phyloP scores from a whole-genome alignment of 2,113 vertebrate genomes.

The Thamnaconus septentrionalis region DNA sequence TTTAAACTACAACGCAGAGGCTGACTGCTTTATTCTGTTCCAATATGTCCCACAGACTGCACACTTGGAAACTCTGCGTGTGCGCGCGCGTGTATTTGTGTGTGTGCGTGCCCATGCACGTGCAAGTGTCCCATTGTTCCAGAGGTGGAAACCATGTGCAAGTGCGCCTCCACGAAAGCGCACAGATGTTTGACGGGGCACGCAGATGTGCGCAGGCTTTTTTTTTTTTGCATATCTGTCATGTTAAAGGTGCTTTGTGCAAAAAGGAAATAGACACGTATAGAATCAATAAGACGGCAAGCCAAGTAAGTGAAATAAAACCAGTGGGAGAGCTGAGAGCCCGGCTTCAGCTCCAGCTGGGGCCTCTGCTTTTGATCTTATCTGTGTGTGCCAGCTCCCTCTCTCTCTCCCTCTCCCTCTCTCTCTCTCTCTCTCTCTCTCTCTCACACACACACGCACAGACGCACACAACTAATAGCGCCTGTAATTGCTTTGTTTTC shows the following conservation, averaged over 20 bases:
- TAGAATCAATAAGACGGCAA: slow-evolving; percentile 16
- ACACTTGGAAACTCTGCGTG: slow-evolving; percentile 45
- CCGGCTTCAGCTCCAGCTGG: slow-evolving; percentile 42
- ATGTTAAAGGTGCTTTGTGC: background rate
- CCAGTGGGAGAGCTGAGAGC: slow-evolving; percentile 44
- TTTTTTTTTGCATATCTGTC: background rate
- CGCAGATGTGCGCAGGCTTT: background rate
- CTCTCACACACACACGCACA: slow-evolving; percentile 8
- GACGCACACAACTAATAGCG: slow-evolving; percentile 24
- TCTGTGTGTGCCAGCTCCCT: background rate
- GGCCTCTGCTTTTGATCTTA: slow-evolving; percentile 54
- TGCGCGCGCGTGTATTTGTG: slow-evolving; percentile 23
- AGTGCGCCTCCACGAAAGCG: slow-evolving; percentile 4
- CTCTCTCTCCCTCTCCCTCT: background rate
- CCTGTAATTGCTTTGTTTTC: slow-evolving; percentile 54
- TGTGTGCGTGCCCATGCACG: slow-evolving; percentile 26
- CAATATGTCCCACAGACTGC: slow-evolving; percentile 37
- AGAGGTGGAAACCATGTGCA: slow-evolving; percentile 30
- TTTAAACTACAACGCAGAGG: slow-evolving; percentile 42
- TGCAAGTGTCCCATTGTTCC: slow-evolving; percentile 46
- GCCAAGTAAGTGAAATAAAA: slow-evolving; percentile 45
- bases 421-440: slow-evolving; percentile 5
- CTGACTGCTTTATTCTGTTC: slow-evolving; percentile 25
- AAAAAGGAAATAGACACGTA: background rate
- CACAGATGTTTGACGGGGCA: background rate